Evolutionary conservation across 2,113 vertebrate genomes (phyloP).

Genomic region (Anser brachyrhynchus): DNA sequence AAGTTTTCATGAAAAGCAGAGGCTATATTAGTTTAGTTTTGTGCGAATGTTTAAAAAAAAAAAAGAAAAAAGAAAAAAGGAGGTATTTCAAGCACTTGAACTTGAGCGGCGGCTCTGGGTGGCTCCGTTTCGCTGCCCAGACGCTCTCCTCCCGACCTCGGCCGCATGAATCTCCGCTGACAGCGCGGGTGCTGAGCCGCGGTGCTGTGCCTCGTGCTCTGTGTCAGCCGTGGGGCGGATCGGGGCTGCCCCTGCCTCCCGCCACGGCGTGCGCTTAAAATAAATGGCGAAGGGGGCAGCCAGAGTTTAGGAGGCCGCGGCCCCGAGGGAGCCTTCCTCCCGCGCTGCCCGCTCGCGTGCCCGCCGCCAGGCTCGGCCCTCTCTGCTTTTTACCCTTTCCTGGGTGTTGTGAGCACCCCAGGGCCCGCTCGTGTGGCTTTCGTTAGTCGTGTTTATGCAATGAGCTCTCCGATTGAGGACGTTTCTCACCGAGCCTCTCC

Average conservation of each 20-base stretch:
- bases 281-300: conserved; percentile 56
- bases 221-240: neutral
- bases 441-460: neutral
- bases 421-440: neutral
- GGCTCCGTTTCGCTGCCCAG: conserved; percentile 45
- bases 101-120: neutral
- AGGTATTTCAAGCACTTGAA: conserved; percentile 58
- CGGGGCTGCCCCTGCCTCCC: neutral
- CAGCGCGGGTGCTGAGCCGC: neutral
- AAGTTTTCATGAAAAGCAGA: conserved; percentile 32
- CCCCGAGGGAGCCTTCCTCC: conserved; percentile 19
- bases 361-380: neutral
- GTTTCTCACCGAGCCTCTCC: no score
- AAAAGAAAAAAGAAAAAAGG: neutral
- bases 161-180: neutral
- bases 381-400: neutral
- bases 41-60: neutral
- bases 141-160: conserved; percentile 35
- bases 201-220: neutral
- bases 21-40: neutral
- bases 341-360: neutral
- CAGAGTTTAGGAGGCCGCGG: conserved; percentile 66
- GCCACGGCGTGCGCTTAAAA: neutral
- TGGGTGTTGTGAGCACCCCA: neutral
- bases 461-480: neutral